A percentile compares a stretch with the other conserved stretches of the same genome.
Conservation (phyloP, 2,113 vertebrate genomes). For the Taxidea taxus region DNA sequence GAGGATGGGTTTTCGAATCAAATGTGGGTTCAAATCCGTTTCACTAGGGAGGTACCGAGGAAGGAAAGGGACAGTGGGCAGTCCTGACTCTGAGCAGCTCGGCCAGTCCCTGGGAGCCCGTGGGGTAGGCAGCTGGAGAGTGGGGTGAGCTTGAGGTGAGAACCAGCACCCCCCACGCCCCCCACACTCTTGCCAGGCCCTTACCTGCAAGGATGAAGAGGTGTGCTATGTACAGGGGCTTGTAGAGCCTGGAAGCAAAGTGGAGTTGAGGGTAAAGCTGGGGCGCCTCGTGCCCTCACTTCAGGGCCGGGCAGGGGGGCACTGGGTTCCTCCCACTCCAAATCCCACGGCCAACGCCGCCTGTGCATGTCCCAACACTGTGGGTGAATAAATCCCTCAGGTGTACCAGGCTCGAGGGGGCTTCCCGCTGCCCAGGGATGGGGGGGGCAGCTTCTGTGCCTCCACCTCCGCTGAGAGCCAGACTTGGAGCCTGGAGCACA, state of each 20-base stretch:
- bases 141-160: not conserved
- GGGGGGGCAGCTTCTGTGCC: not conserved
- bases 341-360: not conserved
- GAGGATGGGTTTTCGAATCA: not conserved
- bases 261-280: not conserved
- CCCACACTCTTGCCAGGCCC: not conserved
- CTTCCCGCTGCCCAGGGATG: not conserved
- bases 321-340: not conserved
- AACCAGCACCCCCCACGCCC: too few species aligned
- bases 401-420: not conserved
- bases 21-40: not conserved
- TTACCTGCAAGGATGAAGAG: conserved; percentile 49
- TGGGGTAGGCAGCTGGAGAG: not conserved
- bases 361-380: not conserved
- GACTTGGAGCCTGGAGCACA: not conserved
- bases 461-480: not conserved
- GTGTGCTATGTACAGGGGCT: not conserved
- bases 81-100: not conserved
- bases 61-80: not conserved
- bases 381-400: not conserved
- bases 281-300: not conserved
- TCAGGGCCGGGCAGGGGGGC: rapidly evolving
- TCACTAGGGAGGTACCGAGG: not conserved
- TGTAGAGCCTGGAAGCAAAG: conserved; percentile 25
- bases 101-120: not conserved